Percentiles rank a stretch among this genome's conserved stretches.
Conservation (phyloP, 2,888 invertebrate species). For the Matsumyia berberina region DNA sequence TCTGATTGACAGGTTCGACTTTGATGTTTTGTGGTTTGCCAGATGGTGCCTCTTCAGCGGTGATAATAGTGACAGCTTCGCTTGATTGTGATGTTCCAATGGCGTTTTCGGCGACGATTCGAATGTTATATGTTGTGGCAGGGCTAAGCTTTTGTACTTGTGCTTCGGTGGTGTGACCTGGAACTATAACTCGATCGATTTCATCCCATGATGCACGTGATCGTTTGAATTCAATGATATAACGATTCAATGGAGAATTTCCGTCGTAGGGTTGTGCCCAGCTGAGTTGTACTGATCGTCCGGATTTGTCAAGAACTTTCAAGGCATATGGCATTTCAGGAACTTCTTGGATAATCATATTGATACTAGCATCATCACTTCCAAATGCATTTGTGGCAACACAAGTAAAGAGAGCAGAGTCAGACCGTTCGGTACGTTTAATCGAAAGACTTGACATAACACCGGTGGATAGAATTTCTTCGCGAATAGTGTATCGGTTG, state of each 20-base stretch:
- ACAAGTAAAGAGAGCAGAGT: conserved; percentile 95
- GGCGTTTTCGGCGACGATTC: conserved; percentile 97
- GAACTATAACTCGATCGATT: conserved; percentile 94
- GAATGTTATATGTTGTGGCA: conserved; percentile 95
- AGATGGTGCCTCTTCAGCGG: conserved; percentile 95
- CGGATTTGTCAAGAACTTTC: conserved; percentile 95
- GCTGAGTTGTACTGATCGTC: conserved; percentile 94
- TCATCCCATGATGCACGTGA: conserved; percentile 93
- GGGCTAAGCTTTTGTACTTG: conserved; percentile 95
- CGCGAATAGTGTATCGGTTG: conserved; percentile 92
- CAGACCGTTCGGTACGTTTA: conserved; percentile 93
- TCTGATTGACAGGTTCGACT: conserved; percentile 94
- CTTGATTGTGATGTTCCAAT: conserved; percentile 97
- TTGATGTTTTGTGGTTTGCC: conserved; percentile 93
- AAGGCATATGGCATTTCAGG: conserved; percentile 94
- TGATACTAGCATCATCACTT: conserved; percentile 97
- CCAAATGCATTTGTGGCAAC: conserved; percentile 97
- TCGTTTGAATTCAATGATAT: conserved; percentile 95
- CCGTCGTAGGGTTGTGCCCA: conserved; percentile 97
- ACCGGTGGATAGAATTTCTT: conserved; percentile 94
- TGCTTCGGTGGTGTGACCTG: conserved; percentile 95
- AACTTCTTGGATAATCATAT: conserved; percentile 95
- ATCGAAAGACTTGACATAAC: conserved; percentile 95
- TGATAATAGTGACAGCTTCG: conserved; percentile 96
- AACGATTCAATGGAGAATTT: conserved; percentile 94